Percentiles rank a stretch among this genome's conserved stretches.
Evolutionary conservation across 1,140 invertebrate genomes (phyloP).

Genomic region (Scaptomyza hsui): DNA sequence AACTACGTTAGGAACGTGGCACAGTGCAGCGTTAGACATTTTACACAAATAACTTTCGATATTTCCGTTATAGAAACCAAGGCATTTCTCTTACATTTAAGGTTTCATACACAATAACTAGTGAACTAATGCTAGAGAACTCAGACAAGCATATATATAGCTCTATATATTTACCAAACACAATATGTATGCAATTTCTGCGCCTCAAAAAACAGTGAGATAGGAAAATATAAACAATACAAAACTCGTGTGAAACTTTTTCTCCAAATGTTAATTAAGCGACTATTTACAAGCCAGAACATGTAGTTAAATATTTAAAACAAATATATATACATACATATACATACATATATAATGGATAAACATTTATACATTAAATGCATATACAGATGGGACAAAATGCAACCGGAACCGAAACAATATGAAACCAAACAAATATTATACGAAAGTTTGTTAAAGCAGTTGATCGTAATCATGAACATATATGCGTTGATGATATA

Average conservation of each 20-base stretch:
- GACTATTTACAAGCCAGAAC: constrained; percentile 75
- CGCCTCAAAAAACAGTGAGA: constrained; percentile 26
- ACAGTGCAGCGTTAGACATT: constrained; percentile 33
- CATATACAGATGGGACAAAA: constrained; percentile 55
- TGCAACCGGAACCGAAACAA: constrained; percentile 45
- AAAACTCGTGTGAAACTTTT: constrained; percentile 45
- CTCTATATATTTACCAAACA: constrained; percentile 57
- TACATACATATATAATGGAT: constrained; percentile 32
- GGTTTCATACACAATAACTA: constrained; percentile 82
- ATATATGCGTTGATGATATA: constrained; percentile 24
- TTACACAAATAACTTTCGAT: constrained; percentile 53
- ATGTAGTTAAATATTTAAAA: constrained; percentile 79
- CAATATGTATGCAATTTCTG: constrained; percentile 44
- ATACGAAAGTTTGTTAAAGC: constrained; percentile 70
- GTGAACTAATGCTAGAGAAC: constrained; percentile 76
- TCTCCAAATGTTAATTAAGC: constrained; percentile 62
- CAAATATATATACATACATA: constrained; percentile 39
- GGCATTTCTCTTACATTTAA: constrained; percentile 79
- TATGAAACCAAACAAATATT: constrained; percentile 51
- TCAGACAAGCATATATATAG: constrained; percentile 48
- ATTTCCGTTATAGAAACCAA: constrained; percentile 76
- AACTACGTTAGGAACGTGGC: constrained; percentile 40
- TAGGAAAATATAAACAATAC: constrained; percentile 15
- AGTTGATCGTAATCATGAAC: constrained; percentile 45
- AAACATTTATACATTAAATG: constrained; percentile 47